A percentile compares a stretch with the other conserved stretches of the same genome.
phyloP scores from a whole-genome alignment of 2,113 vertebrate genomes.

The Nannobrachium achirus region DNA sequence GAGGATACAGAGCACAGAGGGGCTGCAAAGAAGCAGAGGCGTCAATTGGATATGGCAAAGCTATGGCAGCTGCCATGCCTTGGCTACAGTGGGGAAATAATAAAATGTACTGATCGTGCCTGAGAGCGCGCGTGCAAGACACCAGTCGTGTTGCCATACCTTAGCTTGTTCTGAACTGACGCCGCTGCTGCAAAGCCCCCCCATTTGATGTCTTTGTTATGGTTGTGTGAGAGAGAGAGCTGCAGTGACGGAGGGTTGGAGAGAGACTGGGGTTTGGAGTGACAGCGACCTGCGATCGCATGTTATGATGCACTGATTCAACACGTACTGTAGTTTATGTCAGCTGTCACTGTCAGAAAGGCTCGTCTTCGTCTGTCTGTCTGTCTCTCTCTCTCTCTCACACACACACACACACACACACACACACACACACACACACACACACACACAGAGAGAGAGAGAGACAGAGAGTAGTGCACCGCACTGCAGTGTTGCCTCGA shows the following conservation, averaged over 20 bases:
- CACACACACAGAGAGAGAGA: not conserved
- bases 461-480: too few relatives aligned
- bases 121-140: too few relatives aligned
- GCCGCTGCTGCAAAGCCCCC: not conserved
- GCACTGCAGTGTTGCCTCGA: constrained; percentile 22
- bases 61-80: too few relatives aligned
- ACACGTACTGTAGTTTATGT: not conserved
- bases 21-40: too few relatives aligned
- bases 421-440: not conserved
- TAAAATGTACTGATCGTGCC: too few relatives aligned
- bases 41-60: not conserved
- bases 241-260: not conserved
- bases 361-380: not conserved
- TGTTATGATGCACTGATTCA: too few relatives aligned
- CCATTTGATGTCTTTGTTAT: constrained; percentile 18
- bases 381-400: not conserved
- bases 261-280: too few relatives aligned
- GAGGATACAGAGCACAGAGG: too few relatives aligned
- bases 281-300: too few relatives aligned
- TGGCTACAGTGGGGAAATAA: too few relatives aligned
- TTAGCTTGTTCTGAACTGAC: too few relatives aligned
- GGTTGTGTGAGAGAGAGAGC: not conserved
- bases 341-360: not conserved
- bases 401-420: not conserved
- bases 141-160: too few relatives aligned